These are phyloP conservation scores for Mechanitis messenoides DNA, from an alignment of 2,888 invertebrate species.

Conservation along the genomic window DNA sequence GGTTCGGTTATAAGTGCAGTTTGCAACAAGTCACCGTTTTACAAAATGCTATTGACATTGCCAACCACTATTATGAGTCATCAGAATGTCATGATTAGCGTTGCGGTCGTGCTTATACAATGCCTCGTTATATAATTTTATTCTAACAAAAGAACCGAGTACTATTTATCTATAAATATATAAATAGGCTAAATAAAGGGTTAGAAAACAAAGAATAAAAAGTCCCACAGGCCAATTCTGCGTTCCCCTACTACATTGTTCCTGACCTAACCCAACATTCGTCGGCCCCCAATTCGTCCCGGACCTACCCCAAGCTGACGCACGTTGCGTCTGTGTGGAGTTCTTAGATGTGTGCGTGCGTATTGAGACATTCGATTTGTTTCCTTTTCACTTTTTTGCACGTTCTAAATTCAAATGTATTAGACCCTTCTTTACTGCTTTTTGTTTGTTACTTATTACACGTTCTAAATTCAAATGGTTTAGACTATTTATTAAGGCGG, in stretches of 20 bases:
- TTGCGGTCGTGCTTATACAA: constrained; percentile 19
- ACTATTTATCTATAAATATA: constrained; percentile 14
- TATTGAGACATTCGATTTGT: constrained; percentile 41
- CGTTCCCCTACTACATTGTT: constrained; percentile 47
- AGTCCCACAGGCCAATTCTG: constrained; percentile 39
- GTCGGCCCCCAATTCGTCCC: constrained; percentile 66
- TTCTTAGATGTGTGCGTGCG: constrained; percentile 29
- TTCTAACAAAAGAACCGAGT: constrained; percentile 8
- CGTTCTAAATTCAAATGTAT: constrained; percentile 31
- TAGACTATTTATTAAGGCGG: constrained; percentile 8
- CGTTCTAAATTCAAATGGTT: constrained; percentile 11
- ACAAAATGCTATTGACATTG: constrained; percentile 25
- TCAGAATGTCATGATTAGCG: constrained; percentile 26
- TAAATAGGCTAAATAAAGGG: constrained; percentile 22
- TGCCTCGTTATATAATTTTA: constrained; percentile 11
- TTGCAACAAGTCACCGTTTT: constrained; percentile 20
- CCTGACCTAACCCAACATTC: constrained; percentile 68
- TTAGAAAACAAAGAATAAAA: constrained; percentile 25
- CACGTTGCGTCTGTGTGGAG: constrained; percentile 25
- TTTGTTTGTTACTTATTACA: neutral
- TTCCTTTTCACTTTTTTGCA: constrained; percentile 26
- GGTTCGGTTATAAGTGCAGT: constrained; percentile 9
- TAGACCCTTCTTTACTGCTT: constrained; percentile 15
- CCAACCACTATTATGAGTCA: constrained; percentile 22
- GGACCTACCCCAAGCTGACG: constrained; percentile 66